Conservation (phyloP, 2,113 vertebrate genomes). For the Tupaia chinensis region DNA sequence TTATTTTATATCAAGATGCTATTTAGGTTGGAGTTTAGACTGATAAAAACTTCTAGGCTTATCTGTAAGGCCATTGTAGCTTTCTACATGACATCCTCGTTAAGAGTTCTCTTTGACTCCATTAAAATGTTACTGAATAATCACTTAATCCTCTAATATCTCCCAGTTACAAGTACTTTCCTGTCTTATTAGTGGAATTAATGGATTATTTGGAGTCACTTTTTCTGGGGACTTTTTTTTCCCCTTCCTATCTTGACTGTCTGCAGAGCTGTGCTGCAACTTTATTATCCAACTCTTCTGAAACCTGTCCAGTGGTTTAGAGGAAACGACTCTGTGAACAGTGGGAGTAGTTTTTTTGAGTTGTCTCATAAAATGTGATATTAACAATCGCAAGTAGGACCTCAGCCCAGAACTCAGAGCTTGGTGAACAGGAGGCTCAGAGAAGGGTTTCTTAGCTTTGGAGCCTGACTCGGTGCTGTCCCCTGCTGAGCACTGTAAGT, state of each 20-base stretch:
- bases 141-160: not conserved
- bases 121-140: conserved; percentile 1
- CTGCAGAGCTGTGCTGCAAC: not conserved
- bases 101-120: not conserved
- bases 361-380: conserved; percentile 68
- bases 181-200: conserved; percentile 15
- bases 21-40: not conserved
- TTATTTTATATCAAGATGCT: conserved; percentile 34
- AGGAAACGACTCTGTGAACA: not conserved
- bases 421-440: conserved; percentile 25
- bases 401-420: conserved; percentile 16
- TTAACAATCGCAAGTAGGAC: conserved; percentile 47
- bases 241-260: conserved; percentile 34
- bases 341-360: conserved; percentile 33
- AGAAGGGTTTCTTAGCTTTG: conserved; percentile 76
- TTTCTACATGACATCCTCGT: not conserved
- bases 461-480: conserved; percentile 75
- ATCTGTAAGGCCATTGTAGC: not conserved
- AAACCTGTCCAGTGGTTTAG: conserved; percentile 28
- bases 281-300: conserved; percentile 70
- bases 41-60: not conserved
- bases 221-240: conserved; percentile 68
- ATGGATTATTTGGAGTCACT: not conserved
- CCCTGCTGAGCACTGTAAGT: conserved; percentile 87
- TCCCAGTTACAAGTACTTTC: not conserved